Evolutionary conservation across 2,797 vertebrate genomes (phyloP).

Genomic region (Lepus townsendii): DNA sequence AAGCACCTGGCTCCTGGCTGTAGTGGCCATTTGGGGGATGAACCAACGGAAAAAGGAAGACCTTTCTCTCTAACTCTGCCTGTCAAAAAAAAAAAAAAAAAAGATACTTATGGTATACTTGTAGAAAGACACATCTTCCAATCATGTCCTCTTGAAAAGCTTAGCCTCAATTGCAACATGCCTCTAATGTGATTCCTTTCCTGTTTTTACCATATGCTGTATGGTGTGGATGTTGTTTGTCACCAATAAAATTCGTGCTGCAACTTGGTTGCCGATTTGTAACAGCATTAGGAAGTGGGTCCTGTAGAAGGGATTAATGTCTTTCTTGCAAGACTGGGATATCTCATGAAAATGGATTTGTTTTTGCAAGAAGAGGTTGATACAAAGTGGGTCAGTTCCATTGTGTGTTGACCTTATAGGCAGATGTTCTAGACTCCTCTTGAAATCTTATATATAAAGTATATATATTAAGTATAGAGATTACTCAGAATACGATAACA

Average conservation of each 20-base stretch:
- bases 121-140: background rate
- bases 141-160: background rate
- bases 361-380: background rate
- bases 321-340: background rate
- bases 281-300: background rate
- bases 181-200: background rate
- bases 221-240: background rate
- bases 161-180: background rate
- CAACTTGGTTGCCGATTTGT: background rate
- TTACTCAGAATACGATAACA: no score
- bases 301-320: background rate
- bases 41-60: no score
- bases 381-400: background rate
- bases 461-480: no score
- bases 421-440: background rate
- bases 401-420: background rate
- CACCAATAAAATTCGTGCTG: background rate
- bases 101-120: background rate
- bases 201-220: background rate
- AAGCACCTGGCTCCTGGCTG: no score
- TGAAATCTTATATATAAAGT: background rate
- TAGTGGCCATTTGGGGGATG: no score
- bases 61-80: no score
- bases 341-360: background rate
- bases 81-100: background rate